phyloP scores from a whole-genome alignment of 2,888 invertebrate genomes.

The Torymus tubicola region DNA sequence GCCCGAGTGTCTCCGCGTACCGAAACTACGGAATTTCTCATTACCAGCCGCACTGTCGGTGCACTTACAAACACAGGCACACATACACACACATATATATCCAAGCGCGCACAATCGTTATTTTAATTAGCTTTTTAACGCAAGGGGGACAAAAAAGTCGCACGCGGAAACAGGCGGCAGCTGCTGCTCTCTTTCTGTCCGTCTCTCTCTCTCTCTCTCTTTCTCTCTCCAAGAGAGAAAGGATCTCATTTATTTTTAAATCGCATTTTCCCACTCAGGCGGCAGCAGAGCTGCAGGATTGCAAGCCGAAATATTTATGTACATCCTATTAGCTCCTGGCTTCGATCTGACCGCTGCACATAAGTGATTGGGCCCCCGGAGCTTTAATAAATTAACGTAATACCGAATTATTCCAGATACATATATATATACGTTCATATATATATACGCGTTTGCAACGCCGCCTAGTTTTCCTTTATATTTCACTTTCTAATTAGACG shows the following conservation, averaged over 20 bases:
- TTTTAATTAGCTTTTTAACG: slow-evolving; percentile 39
- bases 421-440: too few species aligned
- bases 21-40: slow-evolving; percentile 9
- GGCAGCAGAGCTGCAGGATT: neutral
- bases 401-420: neutral
- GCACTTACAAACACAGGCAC: neutral
- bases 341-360: neutral
- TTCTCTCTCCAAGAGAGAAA: too few species aligned
- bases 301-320: slow-evolving; percentile 37
- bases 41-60: neutral
- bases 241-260: slow-evolving; percentile 40
- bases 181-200: too few species aligned
- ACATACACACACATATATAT: neutral
- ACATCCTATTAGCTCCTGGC: slow-evolving; percentile 22
- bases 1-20: neutral
- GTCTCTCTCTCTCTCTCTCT: too few species aligned
- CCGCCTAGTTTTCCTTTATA: neutral
- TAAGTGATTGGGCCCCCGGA: slow-evolving; percentile 7
- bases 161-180: neutral
- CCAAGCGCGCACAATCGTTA: slow-evolving; percentile 9
- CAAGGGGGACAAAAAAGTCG: too few species aligned
- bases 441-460: neutral
- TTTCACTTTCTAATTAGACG: slow-evolving; percentile 31
- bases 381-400: slow-evolving; percentile 29
- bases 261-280: slow-evolving; percentile 12